Base-by-base conservation (phyloP, 2,113 vertebrate genomes). In the Tetraodon nigroviridis region DNA sequence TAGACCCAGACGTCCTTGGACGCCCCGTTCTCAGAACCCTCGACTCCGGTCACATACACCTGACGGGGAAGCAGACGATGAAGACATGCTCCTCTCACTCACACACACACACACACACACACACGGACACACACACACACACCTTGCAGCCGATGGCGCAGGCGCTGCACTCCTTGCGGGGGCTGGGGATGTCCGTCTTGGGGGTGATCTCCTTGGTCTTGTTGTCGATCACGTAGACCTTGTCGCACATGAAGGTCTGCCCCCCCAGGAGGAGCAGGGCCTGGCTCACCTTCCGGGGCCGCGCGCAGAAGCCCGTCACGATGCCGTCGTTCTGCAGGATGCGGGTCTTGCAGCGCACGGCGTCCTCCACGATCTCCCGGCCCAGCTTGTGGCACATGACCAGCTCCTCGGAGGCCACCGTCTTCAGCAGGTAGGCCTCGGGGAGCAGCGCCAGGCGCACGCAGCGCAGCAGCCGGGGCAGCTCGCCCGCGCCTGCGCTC, bases 1-100 rank as follows among this genome's bases (percentile, higher is more conserved):
- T 93, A 93, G 15, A 92, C 90, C 92, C 92, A 93, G 32, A 93
- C 91, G 11, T 93, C 92, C 73, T 92, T 92, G 16, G 92, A 93
- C 22, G 91, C 90, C 0, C 92, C 91, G 1, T 93, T 93, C 64
- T 93, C 92, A 24, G 92, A 92, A 17, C 92, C 91, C 12, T 90
- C 80, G 0, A 92, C 92, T 5, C 92, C 92, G 0, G 91, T 93
- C 48, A 93, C 91, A 0, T 93, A 93, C 56, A 89, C 87, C 87
- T 88, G 55, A 52, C 1, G 14, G 8, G 3, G 12, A 12, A 37
- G 32, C 10, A 51, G 7, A 24, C 11, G 63, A 45, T 17, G 5
- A 46, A 46, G 6, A n/a, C 44, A 17, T n/a, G 17, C 2, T 3
- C 13, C 15, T n/a, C 1, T 2, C 44, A 14, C 27, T 56, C 7